A percentile compares a stretch with the other conserved stretches of the same genome.
These are phyloP conservation scores for Euplagia quadripunctaria DNA, from an alignment of 2,888 invertebrate genomes.

Conservation along the genomic window DNA sequence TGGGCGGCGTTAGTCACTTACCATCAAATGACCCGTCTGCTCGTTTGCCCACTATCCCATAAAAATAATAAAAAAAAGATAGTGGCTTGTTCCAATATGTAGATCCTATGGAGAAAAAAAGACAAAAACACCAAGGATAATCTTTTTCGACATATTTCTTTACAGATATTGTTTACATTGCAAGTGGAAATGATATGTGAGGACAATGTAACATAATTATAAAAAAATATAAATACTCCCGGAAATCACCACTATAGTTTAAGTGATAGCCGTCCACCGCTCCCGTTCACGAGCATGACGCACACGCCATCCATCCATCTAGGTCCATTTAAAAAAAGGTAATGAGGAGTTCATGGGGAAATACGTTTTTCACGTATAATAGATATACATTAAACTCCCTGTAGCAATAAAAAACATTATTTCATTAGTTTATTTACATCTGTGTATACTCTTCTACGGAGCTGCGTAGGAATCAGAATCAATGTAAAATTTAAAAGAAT, in stretches of 20 bases:
- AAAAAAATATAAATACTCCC: neutral
- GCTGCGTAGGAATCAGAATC: neutral
- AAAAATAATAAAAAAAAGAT: no score
- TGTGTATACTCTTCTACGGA: slow-evolving; percentile 9
- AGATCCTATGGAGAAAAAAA: no score
- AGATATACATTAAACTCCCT: neutral
- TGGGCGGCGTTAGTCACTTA: no score
- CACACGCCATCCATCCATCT: neutral
- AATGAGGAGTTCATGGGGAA: neutral
- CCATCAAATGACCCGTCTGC: no score
- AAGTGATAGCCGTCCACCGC: no score
- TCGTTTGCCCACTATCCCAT: no score
- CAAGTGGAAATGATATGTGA: neutral
- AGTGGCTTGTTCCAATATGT: no score
- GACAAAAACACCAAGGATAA: no score
- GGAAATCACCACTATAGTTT: neutral
- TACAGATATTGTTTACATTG: neutral
- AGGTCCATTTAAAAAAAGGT: neutral
- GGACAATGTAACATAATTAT: neutral
- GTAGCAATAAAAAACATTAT: neutral
- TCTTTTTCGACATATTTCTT: no score
- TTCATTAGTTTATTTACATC: slow-evolving; percentile 14
- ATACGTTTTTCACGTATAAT: neutral
- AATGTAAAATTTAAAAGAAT: neutral
- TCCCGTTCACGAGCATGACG: neutral